Conservation (phyloP, 2,888 invertebrate species). For the Drosophila borealis region DNA sequence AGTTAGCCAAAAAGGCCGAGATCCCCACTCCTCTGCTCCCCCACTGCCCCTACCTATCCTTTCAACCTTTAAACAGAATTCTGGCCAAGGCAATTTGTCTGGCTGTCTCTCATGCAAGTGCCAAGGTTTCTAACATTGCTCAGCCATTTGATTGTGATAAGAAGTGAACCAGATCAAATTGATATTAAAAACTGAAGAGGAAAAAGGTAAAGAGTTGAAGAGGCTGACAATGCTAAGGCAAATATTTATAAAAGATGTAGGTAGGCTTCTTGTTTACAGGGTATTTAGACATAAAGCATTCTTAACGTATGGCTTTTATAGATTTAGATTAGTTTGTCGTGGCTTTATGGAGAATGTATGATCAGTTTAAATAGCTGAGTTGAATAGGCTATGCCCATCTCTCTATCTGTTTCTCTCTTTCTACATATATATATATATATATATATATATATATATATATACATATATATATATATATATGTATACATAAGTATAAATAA, state of each 20-base stretch:
- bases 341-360: too few relatives aligned
- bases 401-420: too few relatives aligned
- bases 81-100: constrained; percentile 51
- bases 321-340: too few relatives aligned
- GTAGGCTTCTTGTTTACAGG: background rate
- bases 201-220: background rate
- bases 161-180: constrained; percentile 31
- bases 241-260: background rate
- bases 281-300: background rate
- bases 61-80: constrained; percentile 40
- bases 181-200: constrained; percentile 1
- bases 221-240: background rate
- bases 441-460: too few relatives aligned
- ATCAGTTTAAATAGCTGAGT: too few relatives aligned
- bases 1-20: constrained; percentile 51
- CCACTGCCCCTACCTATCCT: background rate
- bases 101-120: constrained; percentile 20
- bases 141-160: constrained; percentile 33
- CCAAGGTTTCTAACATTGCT: constrained; percentile 38
- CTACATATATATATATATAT: too few relatives aligned
- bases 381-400: too few relatives aligned
- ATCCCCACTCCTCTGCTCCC: background rate
- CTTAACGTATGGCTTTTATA: too few relatives aligned
- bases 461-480: too few relatives aligned
- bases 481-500: too few relatives aligned